These are phyloP conservation scores for Telenomus remus DNA, from an alignment of 1,140 invertebrate species.

Conservation along the genomic window DNA sequence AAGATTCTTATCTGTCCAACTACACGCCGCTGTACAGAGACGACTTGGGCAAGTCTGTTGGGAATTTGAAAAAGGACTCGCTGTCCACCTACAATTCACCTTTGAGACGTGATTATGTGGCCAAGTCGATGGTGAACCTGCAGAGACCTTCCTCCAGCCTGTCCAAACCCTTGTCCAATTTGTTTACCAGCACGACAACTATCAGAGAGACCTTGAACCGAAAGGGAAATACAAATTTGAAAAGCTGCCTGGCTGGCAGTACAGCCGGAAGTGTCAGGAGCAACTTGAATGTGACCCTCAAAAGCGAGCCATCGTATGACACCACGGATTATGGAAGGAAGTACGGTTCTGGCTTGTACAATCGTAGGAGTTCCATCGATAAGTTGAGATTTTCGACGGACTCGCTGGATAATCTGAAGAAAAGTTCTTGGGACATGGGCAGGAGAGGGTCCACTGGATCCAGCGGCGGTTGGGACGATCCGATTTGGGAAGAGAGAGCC, in stretches of 20 bases:
- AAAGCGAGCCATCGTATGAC: conserved; percentile 67
- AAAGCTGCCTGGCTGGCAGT: conserved; percentile 68
- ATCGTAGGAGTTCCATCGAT: conserved; percentile 75
- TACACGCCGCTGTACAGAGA: conserved; percentile 62
- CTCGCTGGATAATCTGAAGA: conserved; percentile 80
- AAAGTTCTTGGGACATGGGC: conserved; percentile 82
- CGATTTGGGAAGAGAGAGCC: conserved; percentile 75
- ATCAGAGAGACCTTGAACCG: conserved; percentile 41
- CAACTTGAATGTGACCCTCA: conserved; percentile 69
- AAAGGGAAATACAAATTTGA: conserved; percentile 62
- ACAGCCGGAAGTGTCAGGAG: conserved; percentile 65
- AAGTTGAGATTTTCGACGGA: conserved; percentile 81
- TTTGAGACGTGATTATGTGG: conserved; percentile 71
- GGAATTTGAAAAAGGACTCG: conserved; percentile 76
- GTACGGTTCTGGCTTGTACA: conserved; percentile 58
- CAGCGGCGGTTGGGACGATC: conserved; percentile 77
- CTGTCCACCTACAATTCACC: conserved; percentile 72
- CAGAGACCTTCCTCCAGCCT: conserved; percentile 59
- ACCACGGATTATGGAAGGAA: conserved; percentile 69
- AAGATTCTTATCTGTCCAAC: conserved; percentile 59
- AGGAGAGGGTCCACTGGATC: conserved; percentile 78
- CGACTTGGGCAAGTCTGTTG: conserved; percentile 68
- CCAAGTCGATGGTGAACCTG: conserved; percentile 70
- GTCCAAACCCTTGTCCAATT: conserved; percentile 61
- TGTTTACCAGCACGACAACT: conserved; percentile 52